These are phyloP conservation scores for Amblyraja radiata DNA, from an alignment of 2,797 vertebrate species.

Conservation along the genomic window DNA sequence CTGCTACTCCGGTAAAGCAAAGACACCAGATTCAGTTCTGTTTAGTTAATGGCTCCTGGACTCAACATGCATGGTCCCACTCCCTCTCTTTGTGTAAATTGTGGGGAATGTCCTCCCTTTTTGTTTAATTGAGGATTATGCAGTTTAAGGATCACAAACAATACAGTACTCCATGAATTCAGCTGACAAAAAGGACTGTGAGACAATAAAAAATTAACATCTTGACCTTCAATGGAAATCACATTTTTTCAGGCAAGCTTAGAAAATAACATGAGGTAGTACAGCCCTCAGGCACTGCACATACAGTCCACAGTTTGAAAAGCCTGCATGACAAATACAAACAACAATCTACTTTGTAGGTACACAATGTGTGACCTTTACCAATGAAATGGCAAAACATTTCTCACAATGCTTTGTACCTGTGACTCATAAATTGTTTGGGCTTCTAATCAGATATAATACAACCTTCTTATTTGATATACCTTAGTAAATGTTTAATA, in stretches of 20 bases:
- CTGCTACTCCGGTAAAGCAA: not conserved
- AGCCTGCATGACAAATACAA: not conserved
- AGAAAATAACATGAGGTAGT: not conserved
- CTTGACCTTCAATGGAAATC: not conserved
- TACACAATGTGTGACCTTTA: conserved; percentile 33
- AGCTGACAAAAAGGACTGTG: not conserved
- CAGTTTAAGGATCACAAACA: not conserved
- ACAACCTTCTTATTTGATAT: not conserved
- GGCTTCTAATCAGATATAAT: not conserved
- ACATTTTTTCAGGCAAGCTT: not conserved
- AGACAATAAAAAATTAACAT: not conserved
- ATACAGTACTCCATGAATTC: not conserved
- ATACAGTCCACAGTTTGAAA: not conserved
- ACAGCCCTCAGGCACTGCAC: not conserved
- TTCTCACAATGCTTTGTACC: not conserved
- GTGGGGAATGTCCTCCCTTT: not conserved
- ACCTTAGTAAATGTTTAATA: not conserved
- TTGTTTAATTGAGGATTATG: not conserved
- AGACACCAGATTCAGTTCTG: not conserved
- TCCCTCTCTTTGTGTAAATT: not conserved
- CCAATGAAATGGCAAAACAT: not conserved
- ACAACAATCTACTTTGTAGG: not conserved
- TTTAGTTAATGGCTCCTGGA: not conserved
- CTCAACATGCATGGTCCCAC: not conserved
- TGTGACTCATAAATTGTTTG: not conserved